These are phyloP conservation scores for Seladonia tumulorum DNA, from an alignment of 2,888 invertebrate species.

Conservation along the genomic window DNA sequence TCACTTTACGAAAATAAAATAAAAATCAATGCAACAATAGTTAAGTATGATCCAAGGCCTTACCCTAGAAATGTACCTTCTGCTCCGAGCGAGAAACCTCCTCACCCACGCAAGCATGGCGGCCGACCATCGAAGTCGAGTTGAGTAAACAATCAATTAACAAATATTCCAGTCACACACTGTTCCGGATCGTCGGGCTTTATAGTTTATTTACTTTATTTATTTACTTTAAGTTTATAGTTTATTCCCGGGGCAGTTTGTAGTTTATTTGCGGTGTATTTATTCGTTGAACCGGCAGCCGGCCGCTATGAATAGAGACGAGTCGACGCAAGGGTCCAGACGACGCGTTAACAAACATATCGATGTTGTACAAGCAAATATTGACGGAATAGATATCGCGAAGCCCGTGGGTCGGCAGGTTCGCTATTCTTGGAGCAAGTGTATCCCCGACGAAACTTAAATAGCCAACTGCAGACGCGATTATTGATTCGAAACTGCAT, in stretches of 20 bases:
- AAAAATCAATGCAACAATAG: neutral
- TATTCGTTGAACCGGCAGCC: neutral
- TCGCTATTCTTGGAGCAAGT: constrained; percentile 64
- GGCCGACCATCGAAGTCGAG: neutral
- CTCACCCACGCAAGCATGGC: constrained; percentile 11
- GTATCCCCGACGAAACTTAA: constrained; percentile 59
- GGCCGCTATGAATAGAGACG: constrained; percentile 8
- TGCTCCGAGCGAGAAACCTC: neutral
- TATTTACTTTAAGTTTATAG: no score
- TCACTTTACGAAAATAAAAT: neutral
- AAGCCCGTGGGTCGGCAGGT: constrained; percentile 24
- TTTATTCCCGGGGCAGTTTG: neutral
- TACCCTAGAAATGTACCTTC: neutral
- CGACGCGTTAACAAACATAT: constrained; percentile 9
- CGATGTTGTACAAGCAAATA: constrained; percentile 12
- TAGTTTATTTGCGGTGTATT: neutral
- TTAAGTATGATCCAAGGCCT: neutral
- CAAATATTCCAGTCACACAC: neutral
- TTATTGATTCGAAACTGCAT: constrained; percentile 70
- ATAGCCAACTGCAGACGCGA: constrained; percentile 62
- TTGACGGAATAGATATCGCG: constrained; percentile 10
- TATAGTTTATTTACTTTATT: neutral
- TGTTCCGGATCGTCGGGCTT: neutral
- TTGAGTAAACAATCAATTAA: neutral
- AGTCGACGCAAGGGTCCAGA: neutral